phyloP scores from a whole-genome alignment of 2,888 invertebrate genomes.

The Maniola hyperantus region DNA sequence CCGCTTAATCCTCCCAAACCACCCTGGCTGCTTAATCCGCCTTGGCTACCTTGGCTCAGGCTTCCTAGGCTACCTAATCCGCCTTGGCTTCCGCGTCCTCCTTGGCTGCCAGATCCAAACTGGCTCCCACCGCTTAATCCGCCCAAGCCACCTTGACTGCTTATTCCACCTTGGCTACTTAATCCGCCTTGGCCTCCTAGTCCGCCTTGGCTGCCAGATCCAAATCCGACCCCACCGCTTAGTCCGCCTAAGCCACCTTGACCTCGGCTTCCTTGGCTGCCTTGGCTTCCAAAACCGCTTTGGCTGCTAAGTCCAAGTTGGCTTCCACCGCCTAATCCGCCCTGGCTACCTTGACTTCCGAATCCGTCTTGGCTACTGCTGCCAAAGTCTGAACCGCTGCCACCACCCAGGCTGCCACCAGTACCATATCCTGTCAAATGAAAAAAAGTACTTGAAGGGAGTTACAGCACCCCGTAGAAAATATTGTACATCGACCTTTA shows the following conservation, averaged over 20 bases:
- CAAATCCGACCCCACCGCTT: background rate
- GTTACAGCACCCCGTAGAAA: too few relatives aligned
- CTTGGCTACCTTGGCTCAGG: background rate
- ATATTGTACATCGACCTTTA: too few relatives aligned
- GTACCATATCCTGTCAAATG: background rate
- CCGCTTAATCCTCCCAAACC: background rate
- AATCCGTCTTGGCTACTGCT: background rate
- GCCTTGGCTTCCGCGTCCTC: background rate
- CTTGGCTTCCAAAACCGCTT: background rate
- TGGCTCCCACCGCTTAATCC: background rate
- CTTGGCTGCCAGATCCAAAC: background rate
- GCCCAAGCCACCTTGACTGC: background rate
- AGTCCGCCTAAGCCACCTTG: conserved; percentile 2
- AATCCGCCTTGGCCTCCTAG: background rate
- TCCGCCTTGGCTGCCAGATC: background rate
- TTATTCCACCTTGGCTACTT: background rate
- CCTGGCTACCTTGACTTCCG: background rate
- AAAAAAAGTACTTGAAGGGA: background rate
- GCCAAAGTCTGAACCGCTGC: background rate
- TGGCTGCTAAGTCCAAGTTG: background rate
- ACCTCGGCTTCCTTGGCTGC: conserved; percentile 2
- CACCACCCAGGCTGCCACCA: background rate
- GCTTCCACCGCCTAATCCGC: background rate
- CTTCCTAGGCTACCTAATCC: background rate
- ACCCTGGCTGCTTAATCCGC: conserved; percentile 6